Evolutionary conservation across 2,113 vertebrate genomes (phyloP), one percentile per base, ranked within the genome.

Genomic region (Phodopus roborovskii): DNA sequence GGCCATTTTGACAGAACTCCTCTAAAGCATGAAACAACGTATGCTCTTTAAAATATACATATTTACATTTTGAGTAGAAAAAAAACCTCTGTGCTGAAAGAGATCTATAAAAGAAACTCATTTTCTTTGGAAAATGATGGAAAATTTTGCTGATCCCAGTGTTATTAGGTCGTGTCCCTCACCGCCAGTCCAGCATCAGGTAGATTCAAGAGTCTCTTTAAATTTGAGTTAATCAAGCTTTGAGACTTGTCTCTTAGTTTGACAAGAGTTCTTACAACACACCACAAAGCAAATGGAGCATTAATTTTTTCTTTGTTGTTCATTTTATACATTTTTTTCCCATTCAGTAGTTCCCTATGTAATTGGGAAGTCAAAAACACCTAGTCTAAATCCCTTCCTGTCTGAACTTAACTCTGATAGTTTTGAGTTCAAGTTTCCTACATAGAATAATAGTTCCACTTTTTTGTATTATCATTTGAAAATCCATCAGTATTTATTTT

Each of bases 1-100:
- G 97, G 90, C 74, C 45, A 22, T 1, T 97, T 97, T 75, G 60
- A 56, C 89, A 95, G 97, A 74, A 96, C 94, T 58, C 70, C 81
- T 94, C 93, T 28, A 30, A 50, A 87, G 85, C 26, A 94, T 89
- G 42, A 92, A 75, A 20, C 91, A 96, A 92, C 68, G 33, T 88
- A 60, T 96, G 96, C 8, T 95, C 20, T 75, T 75, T 77, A 90
- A 85, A 94, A 94, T 73, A 17, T 24, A 28, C 48, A 36, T 15
- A 19, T 48, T 48, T 73, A 86, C 36, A 71, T 68, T 93, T 94
- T 92, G 77, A 96, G 33, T 36, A 83, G 60, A 48, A 85, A 48
- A 78, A 96, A 91, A 92, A 92, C 53, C 53, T 77, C 0, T 91
- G 16, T 91, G 24, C 20, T 84, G 73, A 93, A 87, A 66, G 48